phyloP scores from a whole-genome alignment of 1,140 invertebrate genomes.

The Cyphomyrmex costatus region DNA sequence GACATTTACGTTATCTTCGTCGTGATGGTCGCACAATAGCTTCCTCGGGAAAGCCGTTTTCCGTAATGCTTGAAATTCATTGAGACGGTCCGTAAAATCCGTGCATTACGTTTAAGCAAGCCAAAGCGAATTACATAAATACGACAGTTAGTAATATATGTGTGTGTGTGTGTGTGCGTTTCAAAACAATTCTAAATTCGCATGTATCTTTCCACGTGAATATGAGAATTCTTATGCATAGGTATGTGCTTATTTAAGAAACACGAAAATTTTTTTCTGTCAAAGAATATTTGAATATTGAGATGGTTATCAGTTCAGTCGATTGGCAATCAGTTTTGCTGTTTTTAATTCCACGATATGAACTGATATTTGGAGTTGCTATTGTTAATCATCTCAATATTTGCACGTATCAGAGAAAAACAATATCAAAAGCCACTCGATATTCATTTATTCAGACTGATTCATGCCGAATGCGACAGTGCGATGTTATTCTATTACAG shows the following conservation, averaged over 20 bases:
- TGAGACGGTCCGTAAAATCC: constrained; percentile 12
- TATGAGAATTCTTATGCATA: not conserved
- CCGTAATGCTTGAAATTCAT: constrained; percentile 49
- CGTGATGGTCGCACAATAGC: constrained; percentile 26
- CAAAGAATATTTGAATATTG: not conserved
- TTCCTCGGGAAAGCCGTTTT: constrained; percentile 34
- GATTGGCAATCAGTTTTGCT: constrained; percentile 8
- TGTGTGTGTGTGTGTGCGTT: not conserved
- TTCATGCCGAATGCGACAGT: not conserved
- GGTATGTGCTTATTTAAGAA: not conserved
- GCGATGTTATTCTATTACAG: constrained; percentile 25
- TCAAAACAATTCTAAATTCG: constrained; percentile 10
- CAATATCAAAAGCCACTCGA: not conserved
- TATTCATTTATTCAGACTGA: constrained; percentile 11
- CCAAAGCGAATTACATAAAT: constrained; percentile 47
- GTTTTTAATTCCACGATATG: not conserved
- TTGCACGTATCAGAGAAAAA: not conserved
- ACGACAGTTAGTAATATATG: not conserved
- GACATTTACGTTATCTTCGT: constrained; percentile 37
- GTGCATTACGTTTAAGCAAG: not conserved
- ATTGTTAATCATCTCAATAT: constrained; percentile 23
- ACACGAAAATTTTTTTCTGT: not conserved
- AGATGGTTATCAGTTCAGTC: too few relatives aligned
- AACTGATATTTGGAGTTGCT: not conserved
- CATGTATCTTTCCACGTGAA: not conserved